These are phyloP conservation scores for Thymallus thymallus DNA, from an alignment of 2,113 vertebrate genomes.

Conservation along the genomic window DNA sequence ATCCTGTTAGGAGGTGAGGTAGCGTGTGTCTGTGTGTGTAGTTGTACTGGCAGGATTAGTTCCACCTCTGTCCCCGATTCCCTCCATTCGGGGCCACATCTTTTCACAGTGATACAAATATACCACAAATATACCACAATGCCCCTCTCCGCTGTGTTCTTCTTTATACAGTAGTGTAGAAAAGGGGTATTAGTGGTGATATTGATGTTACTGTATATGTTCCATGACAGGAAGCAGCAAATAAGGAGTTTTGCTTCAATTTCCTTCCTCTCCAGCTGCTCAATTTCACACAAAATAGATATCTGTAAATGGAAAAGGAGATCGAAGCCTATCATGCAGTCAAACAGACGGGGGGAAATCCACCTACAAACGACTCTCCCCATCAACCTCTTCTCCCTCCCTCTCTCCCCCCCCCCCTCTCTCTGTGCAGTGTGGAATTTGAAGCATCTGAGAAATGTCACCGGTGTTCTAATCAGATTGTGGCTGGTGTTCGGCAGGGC, in stretches of 20 bases:
- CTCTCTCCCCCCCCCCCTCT: neutral
- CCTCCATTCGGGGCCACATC: neutral
- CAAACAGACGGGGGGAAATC: neutral
- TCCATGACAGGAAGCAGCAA: no score
- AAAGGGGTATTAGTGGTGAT: no score
- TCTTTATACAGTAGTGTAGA: neutral
- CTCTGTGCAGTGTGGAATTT: conserved; percentile 40
- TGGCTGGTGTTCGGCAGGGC: neutral
- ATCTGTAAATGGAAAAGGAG: neutral
- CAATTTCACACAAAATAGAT: neutral
- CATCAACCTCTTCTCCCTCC: neutral
- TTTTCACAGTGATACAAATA: conserved; percentile 33
- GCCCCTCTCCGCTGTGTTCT: neutral
- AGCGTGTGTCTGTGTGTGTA: neutral
- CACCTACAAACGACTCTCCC: neutral
- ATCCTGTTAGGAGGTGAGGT: conserved; percentile 46
- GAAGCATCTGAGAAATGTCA: conserved; percentile 59
- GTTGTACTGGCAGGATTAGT: conserved; percentile 32
- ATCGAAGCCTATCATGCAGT: neutral
- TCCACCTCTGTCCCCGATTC: conserved; percentile 2
- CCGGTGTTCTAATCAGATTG: conserved; percentile 32
- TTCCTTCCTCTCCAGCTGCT: neutral
- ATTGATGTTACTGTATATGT: no score
- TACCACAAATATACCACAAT: neutral
- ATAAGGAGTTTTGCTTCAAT: no score